Percentiles rank a stretch among this genome's conserved stretches.
Evolutionary conservation across 2,797 vertebrate genomes (phyloP).

Genomic region (Tamandua tetradactyla): DNA sequence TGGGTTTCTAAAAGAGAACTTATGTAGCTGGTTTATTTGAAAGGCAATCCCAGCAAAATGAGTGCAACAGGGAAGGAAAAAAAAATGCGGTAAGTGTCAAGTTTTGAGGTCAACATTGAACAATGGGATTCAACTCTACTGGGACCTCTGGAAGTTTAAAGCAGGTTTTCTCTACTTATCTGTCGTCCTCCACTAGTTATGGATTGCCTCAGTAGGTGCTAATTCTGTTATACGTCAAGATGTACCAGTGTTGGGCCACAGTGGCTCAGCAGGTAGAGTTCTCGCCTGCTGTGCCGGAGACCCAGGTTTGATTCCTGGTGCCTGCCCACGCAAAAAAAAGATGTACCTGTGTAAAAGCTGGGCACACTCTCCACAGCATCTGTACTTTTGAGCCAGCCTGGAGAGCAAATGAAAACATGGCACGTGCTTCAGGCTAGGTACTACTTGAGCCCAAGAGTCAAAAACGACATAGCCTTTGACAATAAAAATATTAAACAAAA

Average conservation of each 20-base stretch:
- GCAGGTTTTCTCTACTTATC: not conserved
- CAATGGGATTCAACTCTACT: not conserved
- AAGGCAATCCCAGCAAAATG: not conserved
- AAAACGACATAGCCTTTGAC: no score
- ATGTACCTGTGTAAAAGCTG: not conserved
- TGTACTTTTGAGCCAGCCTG: not conserved
- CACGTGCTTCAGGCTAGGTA: not conserved
- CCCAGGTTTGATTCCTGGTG: no score
- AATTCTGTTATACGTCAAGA: not conserved
- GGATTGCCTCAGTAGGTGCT: not conserved
- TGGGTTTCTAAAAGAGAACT: not conserved
- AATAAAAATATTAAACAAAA: no score
- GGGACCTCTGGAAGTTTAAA: not conserved
- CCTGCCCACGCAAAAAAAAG: no score
- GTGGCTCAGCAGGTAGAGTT: no score
- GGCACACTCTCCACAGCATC: not conserved
- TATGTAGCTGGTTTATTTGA: not conserved
- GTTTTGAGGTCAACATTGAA: not conserved
- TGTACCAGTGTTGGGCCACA: not conserved
- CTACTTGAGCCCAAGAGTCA: not conserved
- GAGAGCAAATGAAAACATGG: not conserved
- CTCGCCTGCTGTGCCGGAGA: no score
- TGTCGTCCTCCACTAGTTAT: not conserved
- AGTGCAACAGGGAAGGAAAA: not conserved
- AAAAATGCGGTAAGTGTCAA: not conserved